Base-by-base conservation (phyloP, 2,797 vertebrate genomes). In the Decapterus maruadsi region DNA sequence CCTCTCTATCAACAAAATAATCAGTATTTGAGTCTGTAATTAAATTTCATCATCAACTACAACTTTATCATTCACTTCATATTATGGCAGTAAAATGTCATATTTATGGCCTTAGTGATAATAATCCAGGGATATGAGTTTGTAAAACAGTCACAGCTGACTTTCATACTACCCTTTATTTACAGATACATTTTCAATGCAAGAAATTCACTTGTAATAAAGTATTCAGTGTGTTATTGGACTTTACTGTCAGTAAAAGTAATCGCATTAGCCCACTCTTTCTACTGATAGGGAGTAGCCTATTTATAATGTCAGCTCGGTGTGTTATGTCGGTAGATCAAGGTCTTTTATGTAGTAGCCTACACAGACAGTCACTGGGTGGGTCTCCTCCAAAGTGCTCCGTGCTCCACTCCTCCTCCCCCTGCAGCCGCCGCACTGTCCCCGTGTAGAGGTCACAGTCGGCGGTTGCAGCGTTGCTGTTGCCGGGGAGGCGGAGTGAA, bases 401-500 rank as follows among this genome's bases (percentile, higher is more conserved):
- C 31, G 31, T 34, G 31, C 51, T 42, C 51, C 2, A 3, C 34
- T 42, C 53, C 6, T 14, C 57, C 38, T 34, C 26, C 26, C 26
- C 26, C 26, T 26, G 26, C 26, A 26, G 31, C 31, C 13, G 56
- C 42, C 5, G 29, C 1, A 0, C 38, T 38, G 72, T 29, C 56
- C 36, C 26, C 58, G 31, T 3, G 1, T 38, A 10, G 75, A 82
- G 82, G 82, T 84, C 83, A 56, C 72, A 17, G 42, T 2, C 50
- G 14, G 2, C 59, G 19, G 70, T 89, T 86, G 92, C 87, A 26
- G 82, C 80, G 64, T 61, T 64, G 72, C 63, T 71, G 89, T 91
- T 89, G 76, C 89, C 64, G 85, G 78, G 82, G 88, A 84, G 75
- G 80, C 34, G 65, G 78, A 87, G 78, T 26, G 83, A 77, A 86